Conservation (phyloP, 2,113 vertebrate species). For the Microcebus jonahi region DNA sequence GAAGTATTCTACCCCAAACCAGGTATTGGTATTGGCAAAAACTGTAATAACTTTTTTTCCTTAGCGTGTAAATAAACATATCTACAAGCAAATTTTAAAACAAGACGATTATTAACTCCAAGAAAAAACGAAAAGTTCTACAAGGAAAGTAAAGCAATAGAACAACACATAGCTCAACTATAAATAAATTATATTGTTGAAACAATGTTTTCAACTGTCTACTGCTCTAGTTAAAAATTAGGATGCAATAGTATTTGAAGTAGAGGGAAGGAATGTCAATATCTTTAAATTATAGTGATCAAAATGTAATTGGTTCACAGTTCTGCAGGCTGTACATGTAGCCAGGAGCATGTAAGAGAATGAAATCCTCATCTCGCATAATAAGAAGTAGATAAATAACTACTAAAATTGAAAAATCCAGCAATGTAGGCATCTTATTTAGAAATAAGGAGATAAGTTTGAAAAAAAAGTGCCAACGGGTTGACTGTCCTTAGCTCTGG, state of each 20-base stretch:
- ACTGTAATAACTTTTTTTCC: neutral
- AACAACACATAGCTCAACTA: neutral
- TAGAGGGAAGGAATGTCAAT: neutral
- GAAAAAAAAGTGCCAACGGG: neutral
- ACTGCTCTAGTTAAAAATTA: neutral
- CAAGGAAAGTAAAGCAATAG: neutral
- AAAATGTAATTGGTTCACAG: too few species aligned
- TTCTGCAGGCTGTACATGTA: too few species aligned
- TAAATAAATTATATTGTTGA: neutral
- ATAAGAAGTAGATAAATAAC: neutral
- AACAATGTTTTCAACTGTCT: neutral
- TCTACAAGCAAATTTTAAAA: neutral
- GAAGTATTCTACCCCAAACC: neutral
- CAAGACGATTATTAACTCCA: neutral
- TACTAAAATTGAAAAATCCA: neutral
- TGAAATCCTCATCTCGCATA: neutral
- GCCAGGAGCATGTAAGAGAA: neutral
- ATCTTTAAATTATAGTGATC: too few species aligned
- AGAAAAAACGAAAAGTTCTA: neutral
- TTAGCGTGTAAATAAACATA: neutral
- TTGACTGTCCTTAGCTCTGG: neutral
- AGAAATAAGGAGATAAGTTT: neutral
- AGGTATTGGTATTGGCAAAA: neutral
- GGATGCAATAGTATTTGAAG: neutral
- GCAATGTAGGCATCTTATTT: neutral